phyloP scores from a whole-genome alignment of 2,888 invertebrate species.

The Cabera pusaria region DNA sequence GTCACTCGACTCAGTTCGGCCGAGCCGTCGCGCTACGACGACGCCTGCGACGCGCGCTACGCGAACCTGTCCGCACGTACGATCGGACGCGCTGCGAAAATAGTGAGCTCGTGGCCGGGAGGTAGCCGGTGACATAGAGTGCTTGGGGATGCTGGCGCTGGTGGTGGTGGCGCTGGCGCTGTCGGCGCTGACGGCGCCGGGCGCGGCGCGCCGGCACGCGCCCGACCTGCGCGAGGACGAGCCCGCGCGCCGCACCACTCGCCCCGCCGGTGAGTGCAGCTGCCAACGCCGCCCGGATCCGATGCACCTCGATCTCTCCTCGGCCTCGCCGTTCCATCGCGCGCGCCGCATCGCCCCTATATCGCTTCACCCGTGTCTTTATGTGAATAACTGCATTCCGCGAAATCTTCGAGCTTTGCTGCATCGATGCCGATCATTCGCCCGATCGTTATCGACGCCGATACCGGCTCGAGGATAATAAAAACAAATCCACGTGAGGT shows the following conservation, averaged over 20 bases:
- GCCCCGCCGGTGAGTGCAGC: conserved; percentile 86
- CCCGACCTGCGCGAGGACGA: conserved; percentile 73
- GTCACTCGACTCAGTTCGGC: conserved; percentile 74
- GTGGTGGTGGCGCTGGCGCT: conserved; percentile 70
- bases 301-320: conserved; percentile 42
- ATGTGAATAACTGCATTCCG: conserved; percentile 68
- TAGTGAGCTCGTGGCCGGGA: conserved; percentile 75
- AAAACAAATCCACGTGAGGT: conserved; percentile 80
- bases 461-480: conserved; percentile 64
- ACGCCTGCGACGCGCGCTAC: conserved; percentile 64
- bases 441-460: conserved; percentile 61
- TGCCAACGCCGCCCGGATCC: conserved; percentile 16
- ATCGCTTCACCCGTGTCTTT: conserved; percentile 53
- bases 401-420: conserved; percentile 7
- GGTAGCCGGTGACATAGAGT: conserved; percentile 52
- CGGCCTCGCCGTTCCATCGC: conserved; percentile 19
- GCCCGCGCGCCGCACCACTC: conserved; percentile 80
- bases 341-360: conserved; percentile 20
- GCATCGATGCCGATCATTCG: conserved; percentile 43
- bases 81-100: conserved; percentile 65
- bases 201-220: conserved; percentile 40
- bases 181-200: conserved; percentile 49
- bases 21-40: conserved; percentile 74
- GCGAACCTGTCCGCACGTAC: conserved; percentile 57
- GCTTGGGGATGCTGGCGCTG: conserved; percentile 65